Conservation (phyloP, 2,888 invertebrate species). For the Archips xylosteana region DNA sequence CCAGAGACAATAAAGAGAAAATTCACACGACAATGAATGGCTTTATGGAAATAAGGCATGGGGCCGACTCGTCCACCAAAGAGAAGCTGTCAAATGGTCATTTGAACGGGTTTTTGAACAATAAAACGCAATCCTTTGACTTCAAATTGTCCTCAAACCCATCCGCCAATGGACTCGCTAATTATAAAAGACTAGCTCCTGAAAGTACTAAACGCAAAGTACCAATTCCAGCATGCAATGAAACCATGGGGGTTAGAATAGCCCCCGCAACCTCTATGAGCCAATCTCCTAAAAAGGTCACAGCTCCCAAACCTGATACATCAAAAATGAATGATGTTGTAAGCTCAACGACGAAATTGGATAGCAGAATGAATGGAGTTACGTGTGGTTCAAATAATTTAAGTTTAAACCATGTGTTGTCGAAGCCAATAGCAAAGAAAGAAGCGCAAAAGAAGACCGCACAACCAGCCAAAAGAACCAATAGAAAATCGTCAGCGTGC, state of each 20-base stretch:
- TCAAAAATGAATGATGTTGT: conserved; percentile 70
- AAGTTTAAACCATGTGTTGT: conserved; percentile 64
- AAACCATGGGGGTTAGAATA: conserved; percentile 60
- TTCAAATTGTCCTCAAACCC: conserved; percentile 62
- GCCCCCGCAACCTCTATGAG: conserved; percentile 61
- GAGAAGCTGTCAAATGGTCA: conserved; percentile 58
- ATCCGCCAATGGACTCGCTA: conserved; percentile 70
- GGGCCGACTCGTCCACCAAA: conserved; percentile 62
- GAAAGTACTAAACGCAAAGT: conserved; percentile 63
- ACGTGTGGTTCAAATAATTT: conserved; percentile 80
- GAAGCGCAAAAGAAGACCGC: conserved; percentile 64
- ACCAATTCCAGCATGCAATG: conserved; percentile 65
- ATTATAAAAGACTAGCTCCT: conserved; percentile 54
- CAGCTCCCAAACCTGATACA: conserved; percentile 60
- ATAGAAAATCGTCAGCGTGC: conserved; percentile 79
- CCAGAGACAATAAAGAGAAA: conserved; percentile 65
- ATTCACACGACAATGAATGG: conserved; percentile 70
- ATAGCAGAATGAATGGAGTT: conserved; percentile 79
- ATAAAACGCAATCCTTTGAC: conserved; percentile 63
- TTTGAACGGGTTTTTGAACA: conserved; percentile 66
- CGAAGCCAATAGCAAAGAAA: conserved; percentile 67
- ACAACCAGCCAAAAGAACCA: conserved; percentile 68
- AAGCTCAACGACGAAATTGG: conserved; percentile 78
- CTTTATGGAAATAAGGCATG: conserved; percentile 70
- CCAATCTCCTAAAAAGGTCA: conserved; percentile 63